Evolutionary conservation across 2,888 invertebrate genomes (phyloP).

Genomic region (Eupithecia abbreviata): DNA sequence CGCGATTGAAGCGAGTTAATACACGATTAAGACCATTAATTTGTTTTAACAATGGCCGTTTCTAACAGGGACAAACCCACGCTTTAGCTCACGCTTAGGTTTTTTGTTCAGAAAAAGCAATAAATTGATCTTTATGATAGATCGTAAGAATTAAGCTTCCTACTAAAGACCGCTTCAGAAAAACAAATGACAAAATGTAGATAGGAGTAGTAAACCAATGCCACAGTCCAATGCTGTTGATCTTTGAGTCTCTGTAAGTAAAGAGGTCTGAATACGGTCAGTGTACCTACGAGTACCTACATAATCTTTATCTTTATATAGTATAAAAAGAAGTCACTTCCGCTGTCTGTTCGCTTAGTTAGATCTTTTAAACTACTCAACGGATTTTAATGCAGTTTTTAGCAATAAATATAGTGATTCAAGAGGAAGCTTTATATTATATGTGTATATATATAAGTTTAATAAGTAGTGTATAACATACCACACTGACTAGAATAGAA

Average conservation of each 20-base stretch:
- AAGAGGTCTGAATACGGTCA: not conserved
- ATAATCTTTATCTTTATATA: too few relatives aligned
- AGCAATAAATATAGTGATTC: too few relatives aligned
- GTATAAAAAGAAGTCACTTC: too few relatives aligned
- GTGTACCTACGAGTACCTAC: too few relatives aligned
- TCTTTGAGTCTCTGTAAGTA: not conserved
- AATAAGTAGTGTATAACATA: too few relatives aligned
- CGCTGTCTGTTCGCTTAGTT: too few relatives aligned
- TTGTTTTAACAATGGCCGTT: slow-evolving; percentile 9
- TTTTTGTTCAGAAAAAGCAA: slow-evolving; percentile 5
- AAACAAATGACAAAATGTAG: not conserved
- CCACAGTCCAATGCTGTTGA: not conserved
- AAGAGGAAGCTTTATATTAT: too few relatives aligned
- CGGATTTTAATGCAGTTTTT: too few relatives aligned
- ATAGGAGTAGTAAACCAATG: not conserved
- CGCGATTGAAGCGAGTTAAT: slow-evolving; percentile 6
- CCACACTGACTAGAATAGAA: too few relatives aligned
- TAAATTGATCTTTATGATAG: slow-evolving; percentile 6
- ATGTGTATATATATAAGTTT: too few relatives aligned
- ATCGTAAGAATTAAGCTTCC: not conserved
- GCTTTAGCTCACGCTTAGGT: too few relatives aligned
- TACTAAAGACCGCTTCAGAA: not conserved
- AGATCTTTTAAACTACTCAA: too few relatives aligned
- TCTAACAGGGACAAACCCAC: slow-evolving; percentile 4
- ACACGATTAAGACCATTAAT: slow-evolving; percentile 12